phyloP scores from a whole-genome alignment of 2,113 vertebrate genomes.

The Phylloscopus trochilus region DNA sequence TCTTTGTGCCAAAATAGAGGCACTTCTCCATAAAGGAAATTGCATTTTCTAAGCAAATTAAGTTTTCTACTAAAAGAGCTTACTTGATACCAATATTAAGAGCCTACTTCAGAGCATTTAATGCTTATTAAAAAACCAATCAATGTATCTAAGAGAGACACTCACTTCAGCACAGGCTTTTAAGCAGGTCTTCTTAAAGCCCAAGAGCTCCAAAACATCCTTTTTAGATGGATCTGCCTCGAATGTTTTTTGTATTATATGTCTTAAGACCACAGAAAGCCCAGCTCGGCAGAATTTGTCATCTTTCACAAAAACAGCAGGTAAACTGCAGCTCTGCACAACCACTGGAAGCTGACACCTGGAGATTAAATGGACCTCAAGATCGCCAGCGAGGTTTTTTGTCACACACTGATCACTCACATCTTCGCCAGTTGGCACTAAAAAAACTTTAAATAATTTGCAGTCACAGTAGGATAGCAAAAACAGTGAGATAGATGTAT shows the following conservation, averaged over 20 bases:
- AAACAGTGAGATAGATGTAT: slow-evolving; percentile 88
- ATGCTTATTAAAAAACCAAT: background rate
- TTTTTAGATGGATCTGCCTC: slow-evolving; percentile 78
- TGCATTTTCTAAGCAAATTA: background rate
- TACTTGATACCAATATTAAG: background rate
- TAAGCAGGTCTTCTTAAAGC: slow-evolving; percentile 97
- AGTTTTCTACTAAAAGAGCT: background rate
- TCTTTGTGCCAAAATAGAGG: background rate
- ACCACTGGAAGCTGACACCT: slow-evolving; percentile 76
- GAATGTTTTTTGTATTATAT: slow-evolving; percentile 81
- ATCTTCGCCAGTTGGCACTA: slow-evolving; percentile 70
- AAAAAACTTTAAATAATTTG: slow-evolving; percentile 81
- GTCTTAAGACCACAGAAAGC: slow-evolving; percentile 89
- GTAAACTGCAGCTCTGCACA: slow-evolving; percentile 84
- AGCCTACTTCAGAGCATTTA: background rate
- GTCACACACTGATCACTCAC: slow-evolving; percentile 46
- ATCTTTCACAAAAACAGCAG: slow-evolving; percentile 78
- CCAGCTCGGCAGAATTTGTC: slow-evolving; percentile 88
- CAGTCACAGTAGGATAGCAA: slow-evolving; percentile 91
- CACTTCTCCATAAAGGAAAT: background rate
- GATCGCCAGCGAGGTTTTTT: slow-evolving; percentile 18
- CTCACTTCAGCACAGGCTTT: slow-evolving; percentile 98
- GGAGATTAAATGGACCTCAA: slow-evolving; percentile 68
- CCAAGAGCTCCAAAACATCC: slow-evolving; percentile 84
- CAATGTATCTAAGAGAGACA: background rate